These are phyloP conservation scores for Pseudomugil tenellus DNA, from an alignment of 2,797 vertebrate species.

Conservation along the genomic window DNA sequence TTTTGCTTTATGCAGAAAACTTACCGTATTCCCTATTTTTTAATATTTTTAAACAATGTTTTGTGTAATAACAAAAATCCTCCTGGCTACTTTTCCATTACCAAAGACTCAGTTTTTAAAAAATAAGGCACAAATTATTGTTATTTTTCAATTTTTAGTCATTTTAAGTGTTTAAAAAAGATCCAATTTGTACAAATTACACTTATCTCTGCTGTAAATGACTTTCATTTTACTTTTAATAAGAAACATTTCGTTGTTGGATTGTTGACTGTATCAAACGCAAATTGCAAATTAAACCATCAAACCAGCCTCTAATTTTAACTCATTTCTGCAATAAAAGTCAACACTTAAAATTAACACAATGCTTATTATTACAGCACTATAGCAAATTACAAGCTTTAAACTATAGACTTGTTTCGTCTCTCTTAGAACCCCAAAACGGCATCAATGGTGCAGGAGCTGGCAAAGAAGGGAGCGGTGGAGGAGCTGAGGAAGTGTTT, in stretches of 20 bases:
- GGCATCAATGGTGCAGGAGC: constrained; percentile 78
- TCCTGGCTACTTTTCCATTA: not conserved
- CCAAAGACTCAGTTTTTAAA: not conserved
- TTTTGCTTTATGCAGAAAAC: not conserved
- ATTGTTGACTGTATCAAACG: too few relatives aligned
- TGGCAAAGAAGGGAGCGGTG: constrained; percentile 81
- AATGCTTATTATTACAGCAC: too few relatives aligned
- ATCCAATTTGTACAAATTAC: not conserved
- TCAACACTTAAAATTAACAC: not conserved
- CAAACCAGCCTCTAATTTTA: not conserved
- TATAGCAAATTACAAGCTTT: too few relatives aligned
- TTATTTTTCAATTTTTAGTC: too few relatives aligned
- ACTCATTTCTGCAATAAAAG: not conserved
- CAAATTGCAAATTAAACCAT: too few relatives aligned
- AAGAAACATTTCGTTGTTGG: not conserved
- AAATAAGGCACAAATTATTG: not conserved
- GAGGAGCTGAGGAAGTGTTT: constrained; percentile 88
- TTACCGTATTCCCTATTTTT: not conserved
- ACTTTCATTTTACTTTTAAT: not conserved
- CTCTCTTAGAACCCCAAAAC: constrained; percentile 90
- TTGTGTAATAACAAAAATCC: not conserved
- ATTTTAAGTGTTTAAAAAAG: not conserved
- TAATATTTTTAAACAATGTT: too few relatives aligned
- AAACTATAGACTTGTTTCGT: constrained; percentile 7
- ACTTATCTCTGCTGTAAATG: not conserved